Base-by-base conservation (phyloP, 2,797 vertebrate genomes). In the Pogoniulus pusillus region DNA sequence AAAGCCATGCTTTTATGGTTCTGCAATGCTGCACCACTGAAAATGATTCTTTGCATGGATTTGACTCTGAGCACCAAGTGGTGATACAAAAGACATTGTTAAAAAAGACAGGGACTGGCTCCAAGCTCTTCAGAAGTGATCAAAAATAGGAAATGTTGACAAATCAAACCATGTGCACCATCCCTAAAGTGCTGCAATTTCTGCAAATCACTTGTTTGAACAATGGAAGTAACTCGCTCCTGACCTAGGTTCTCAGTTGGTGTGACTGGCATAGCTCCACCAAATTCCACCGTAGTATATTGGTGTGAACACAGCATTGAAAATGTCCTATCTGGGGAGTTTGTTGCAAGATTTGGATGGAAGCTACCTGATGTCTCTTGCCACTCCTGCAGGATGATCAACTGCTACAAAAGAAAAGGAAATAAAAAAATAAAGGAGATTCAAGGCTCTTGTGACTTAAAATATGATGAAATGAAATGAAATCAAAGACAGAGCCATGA, bases 11-110 rank as follows among this genome's bases (percentile, higher is more conserved):
- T 70, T 93, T 66, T n/a, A n/a, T n/a, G n/a, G n/a, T n/a, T 70
- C 80, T 60, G 64, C 74, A 85, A 71, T 19, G 85, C 78, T 68
- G 26, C 39, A 89, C 64, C 68, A 70, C 77, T 54, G 82, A 89
- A 88, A 91, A 68, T 60, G 68, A 90, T 80, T 75, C 82, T 69
- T 94, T 85, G 82, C 82, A 49, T 63, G 83, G 70, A 87, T 91
- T 79, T 88, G 85, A 71, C 85, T 70, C 65, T 32, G 69, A 92
- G 37, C 0, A 0, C 32, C 2, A 6, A 88, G 71, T 29, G 23
- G 64, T 94, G 93, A 91, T 91, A 91, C 30, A 88, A 91, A 96
- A 94, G 73, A 22, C 80, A 87, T 93, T 93, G 85, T 91, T 95
- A 83, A 70, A 58, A 0, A 7, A 87, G 85, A 51, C 17, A 18